These are phyloP conservation scores for Agriopis aurantiaria DNA, from an alignment of 2,888 invertebrate species.

Conservation along the genomic window DNA sequence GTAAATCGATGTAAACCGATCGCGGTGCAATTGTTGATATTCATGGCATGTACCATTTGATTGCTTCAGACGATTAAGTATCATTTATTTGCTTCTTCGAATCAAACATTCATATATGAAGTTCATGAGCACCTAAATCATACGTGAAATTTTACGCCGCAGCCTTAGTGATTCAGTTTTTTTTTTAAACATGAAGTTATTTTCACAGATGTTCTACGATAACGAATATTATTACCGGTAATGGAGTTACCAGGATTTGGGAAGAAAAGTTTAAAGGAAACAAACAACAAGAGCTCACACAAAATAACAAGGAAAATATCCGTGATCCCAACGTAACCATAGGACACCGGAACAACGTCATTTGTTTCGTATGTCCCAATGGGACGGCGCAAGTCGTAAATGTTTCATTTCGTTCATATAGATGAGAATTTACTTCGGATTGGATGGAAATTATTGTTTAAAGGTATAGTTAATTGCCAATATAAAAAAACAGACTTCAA, in stretches of 20 bases:
- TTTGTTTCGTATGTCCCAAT: slow-evolving; percentile 48
- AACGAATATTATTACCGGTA: slow-evolving; percentile 5
- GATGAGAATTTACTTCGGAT: slow-evolving; percentile 37
- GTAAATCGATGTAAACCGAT: slow-evolving; percentile 47
- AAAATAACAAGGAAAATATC: slow-evolving; percentile 43
- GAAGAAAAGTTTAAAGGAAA: slow-evolving; percentile 22
- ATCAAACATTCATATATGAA: slow-evolving; percentile 6
- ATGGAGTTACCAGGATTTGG: slow-evolving; percentile 11
- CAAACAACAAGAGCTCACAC: slow-evolving; percentile 30
- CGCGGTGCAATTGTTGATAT: slow-evolving; percentile 47
- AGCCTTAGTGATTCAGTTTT: background rate
- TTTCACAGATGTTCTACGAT: slow-evolving; percentile 1
- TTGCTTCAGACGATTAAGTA: slow-evolving; percentile 52
- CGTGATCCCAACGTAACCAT: slow-evolving; percentile 44
- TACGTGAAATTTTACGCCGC: background rate
- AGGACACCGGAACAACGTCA: slow-evolving; percentile 47
- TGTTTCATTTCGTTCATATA: slow-evolving; percentile 45
- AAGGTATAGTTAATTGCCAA: slow-evolving; percentile 6
- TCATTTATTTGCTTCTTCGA: slow-evolving; percentile 14
- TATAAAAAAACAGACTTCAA: too few species aligned
- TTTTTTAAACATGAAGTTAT: background rate
- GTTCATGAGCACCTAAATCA: slow-evolving; percentile 2
- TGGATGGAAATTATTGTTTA: slow-evolving; percentile 39
- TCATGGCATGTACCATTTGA: slow-evolving; percentile 59
- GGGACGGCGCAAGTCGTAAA: slow-evolving; percentile 45